A percentile compares a stretch with the other conserved stretches of the same genome.
Conservation (phyloP, 2,888 invertebrate species). For the Andricus curvator region DNA sequence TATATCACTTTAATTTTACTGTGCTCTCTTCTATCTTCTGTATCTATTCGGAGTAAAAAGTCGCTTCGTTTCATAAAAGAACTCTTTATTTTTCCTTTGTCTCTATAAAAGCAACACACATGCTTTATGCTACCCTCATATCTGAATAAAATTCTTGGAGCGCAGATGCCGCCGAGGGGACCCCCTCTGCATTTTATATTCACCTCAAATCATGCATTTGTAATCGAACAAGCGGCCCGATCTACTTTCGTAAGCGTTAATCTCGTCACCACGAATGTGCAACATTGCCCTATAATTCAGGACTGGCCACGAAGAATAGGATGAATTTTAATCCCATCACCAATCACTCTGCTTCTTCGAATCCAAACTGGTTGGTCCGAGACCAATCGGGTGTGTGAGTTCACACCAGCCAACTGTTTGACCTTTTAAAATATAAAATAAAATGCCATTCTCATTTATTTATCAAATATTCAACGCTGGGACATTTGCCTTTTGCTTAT, state of each 20-base stretch:
- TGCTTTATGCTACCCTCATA: background rate
- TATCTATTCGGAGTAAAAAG: background rate
- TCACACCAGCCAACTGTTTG: conserved; percentile 24
- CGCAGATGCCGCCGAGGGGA: conserved; percentile 63
- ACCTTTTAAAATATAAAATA: background rate
- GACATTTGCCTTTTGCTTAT: background rate
- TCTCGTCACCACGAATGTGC: conserved; percentile 57
- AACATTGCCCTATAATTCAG: conserved; percentile 33
- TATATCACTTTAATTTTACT: background rate
- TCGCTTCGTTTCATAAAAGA: conserved; percentile 15
- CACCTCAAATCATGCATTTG: conserved; percentile 74
- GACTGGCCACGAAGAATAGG: conserved; percentile 29
- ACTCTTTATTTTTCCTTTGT: background rate
- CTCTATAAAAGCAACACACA: conserved; percentile 9
- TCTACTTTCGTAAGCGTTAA: conserved; percentile 70
- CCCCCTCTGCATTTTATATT: conserved; percentile 68
- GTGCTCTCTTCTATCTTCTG: no score
- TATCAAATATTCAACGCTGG: background rate
- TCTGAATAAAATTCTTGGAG: conserved; percentile 59
- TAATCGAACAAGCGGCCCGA: conserved; percentile 69
- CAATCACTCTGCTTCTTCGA: conserved; percentile 19
- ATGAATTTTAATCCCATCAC: conserved; percentile 36
- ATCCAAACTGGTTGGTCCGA: conserved; percentile 28
- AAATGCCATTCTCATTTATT: background rate
- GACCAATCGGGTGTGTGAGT: background rate